phyloP scores from a whole-genome alignment of 1,140 invertebrate genomes.

The Nebria ingens region DNA sequence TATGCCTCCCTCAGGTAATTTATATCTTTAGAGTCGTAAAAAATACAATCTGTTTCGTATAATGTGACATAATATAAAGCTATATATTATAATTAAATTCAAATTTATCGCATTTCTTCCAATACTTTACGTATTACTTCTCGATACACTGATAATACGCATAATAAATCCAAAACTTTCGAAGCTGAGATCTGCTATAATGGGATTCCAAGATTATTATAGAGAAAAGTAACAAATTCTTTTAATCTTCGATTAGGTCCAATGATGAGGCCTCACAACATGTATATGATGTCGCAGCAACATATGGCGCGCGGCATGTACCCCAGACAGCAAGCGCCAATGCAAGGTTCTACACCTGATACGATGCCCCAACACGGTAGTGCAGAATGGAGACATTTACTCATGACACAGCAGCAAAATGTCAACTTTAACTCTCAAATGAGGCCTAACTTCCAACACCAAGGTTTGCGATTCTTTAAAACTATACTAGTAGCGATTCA shows the following conservation, averaged over 20 bases:
- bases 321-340: conserved; percentile 31
- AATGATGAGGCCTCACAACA: conserved; percentile 55
- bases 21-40: background rate
- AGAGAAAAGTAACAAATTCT: too few relatives aligned
- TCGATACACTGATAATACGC: too few relatives aligned
- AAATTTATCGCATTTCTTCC: background rate
- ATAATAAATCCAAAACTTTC: too few relatives aligned
- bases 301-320: conserved; percentile 35
- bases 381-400: conserved; percentile 57
- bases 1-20: conserved; percentile 52
- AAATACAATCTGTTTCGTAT: background rate
- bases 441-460: conserved; percentile 55
- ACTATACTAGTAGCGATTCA: background rate
- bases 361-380: conserved; percentile 25
- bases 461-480: conserved; percentile 40
- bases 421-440: conserved; percentile 43
- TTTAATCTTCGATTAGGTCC: conserved; percentile 48
- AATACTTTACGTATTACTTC: too few relatives aligned
- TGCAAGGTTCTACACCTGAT: conserved; percentile 27
- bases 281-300: conserved; percentile 42
- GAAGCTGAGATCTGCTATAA: too few relatives aligned
- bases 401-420: conserved; percentile 52
- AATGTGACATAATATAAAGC: too few relatives aligned
- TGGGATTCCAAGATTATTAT: too few relatives aligned
- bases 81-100: conserved; percentile 9